Conservation (phyloP, 2,888 invertebrate species). For the Crocallis elinguaria region DNA sequence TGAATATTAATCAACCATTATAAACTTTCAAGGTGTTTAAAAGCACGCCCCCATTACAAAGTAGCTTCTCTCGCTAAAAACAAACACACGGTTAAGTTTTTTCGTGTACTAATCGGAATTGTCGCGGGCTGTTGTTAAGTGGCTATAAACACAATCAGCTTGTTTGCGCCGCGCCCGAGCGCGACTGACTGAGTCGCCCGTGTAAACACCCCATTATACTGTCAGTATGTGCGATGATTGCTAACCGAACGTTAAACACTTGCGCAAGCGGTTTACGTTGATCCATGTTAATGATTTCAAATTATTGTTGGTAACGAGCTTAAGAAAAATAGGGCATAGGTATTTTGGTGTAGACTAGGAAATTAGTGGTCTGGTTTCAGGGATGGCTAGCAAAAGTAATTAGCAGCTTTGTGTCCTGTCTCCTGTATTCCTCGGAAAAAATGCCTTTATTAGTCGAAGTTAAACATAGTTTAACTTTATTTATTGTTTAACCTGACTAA, state of each 20-base stretch:
- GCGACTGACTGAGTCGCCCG: conserved; percentile 59
- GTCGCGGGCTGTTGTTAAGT: conserved; percentile 78
- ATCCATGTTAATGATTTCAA: conserved; percentile 34
- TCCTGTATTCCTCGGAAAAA: too few relatives aligned
- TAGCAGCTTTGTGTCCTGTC: too few relatives aligned
- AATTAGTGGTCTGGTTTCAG: too few relatives aligned
- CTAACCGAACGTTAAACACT: conserved; percentile 75
- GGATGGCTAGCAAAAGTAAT: too few relatives aligned
- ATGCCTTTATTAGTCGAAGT: too few relatives aligned
- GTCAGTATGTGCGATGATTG: conserved; percentile 61
- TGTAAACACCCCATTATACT: conserved; percentile 68
- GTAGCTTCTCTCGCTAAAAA: conserved; percentile 73
- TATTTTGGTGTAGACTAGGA: too few relatives aligned
- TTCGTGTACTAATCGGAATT: conserved; percentile 81
- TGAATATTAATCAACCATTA: conserved; percentile 17
- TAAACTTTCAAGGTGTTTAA: conserved; percentile 26
- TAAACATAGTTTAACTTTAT: too few relatives aligned
- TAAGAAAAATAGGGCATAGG: too few relatives aligned
- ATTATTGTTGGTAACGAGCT: conserved; percentile 21
- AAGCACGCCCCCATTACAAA: conserved; percentile 58
- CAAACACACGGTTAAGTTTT: conserved; percentile 72
- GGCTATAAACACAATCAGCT: conserved; percentile 82
- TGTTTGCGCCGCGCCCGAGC: conserved; percentile 77
- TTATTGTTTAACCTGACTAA: too few relatives aligned
- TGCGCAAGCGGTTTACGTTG: conserved; percentile 63